Evolutionary conservation across 2,113 vertebrate genomes (phyloP).

Genomic region (Phyllostomus discolor): DNA sequence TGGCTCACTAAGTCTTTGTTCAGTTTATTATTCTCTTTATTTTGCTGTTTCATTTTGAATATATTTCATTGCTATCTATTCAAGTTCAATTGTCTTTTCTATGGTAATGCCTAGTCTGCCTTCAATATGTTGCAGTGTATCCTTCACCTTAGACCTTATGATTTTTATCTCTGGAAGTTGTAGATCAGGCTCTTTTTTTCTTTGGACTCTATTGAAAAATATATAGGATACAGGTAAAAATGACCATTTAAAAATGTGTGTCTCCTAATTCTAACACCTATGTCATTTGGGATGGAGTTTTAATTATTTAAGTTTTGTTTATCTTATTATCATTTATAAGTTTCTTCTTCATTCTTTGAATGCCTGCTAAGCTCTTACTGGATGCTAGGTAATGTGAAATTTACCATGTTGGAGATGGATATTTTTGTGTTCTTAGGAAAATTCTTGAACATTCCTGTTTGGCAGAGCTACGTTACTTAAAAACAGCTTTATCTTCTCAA

Average conservation of each 20-base stretch:
- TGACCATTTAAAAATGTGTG: not conserved
- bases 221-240: not conserved
- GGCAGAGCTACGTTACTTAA: not conserved
- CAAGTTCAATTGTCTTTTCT: too few relatives aligned
- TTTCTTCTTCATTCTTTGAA: not conserved
- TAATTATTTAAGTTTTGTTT: not conserved
- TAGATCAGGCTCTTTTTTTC: not conserved
- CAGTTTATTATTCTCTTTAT: too few relatives aligned
- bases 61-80: too few relatives aligned
- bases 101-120: too few relatives aligned
- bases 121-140: too few relatives aligned
- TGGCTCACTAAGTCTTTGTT: too few relatives aligned
- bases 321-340: not conserved
- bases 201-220: not conserved
- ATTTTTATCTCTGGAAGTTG: not conserved
- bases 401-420: not conserved
- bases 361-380: not conserved
- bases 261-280: not conserved
- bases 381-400: not conserved
- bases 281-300: not conserved
- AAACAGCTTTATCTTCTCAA: not conserved
- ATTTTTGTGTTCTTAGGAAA: not conserved
- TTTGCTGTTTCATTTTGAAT: too few relatives aligned
- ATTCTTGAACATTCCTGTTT: not conserved
- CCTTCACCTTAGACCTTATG: too few relatives aligned